phyloP scores from a whole-genome alignment of 2,797 vertebrate species.

The Lepus townsendii region DNA sequence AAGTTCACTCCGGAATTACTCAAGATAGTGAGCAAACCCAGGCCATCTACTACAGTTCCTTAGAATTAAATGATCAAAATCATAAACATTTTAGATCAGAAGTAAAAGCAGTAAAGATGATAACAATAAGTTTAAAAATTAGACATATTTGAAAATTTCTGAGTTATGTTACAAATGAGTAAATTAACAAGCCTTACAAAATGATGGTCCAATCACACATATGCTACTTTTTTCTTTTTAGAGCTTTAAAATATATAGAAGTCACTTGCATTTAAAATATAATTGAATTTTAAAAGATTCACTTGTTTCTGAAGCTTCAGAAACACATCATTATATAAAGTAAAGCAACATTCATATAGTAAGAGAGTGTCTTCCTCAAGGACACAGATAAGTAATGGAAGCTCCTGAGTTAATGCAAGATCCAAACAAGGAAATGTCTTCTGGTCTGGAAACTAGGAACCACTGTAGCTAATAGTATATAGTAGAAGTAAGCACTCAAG shows the following conservation, averaged over 20 bases:
- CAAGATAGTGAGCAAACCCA: not conserved
- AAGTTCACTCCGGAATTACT: not conserved
- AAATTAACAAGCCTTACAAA: constrained; percentile 38
- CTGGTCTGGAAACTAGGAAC: not conserved
- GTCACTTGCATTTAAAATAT: not conserved
- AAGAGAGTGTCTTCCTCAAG: not conserved
- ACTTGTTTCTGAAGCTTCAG: not conserved
- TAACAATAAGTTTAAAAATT: constrained; percentile 3
- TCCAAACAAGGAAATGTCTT: not conserved
- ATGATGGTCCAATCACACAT: not conserved
- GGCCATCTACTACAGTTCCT: not conserved
- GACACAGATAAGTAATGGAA: not conserved
- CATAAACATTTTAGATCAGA: not conserved
- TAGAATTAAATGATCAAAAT: constrained; percentile 1
- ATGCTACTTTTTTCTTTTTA: not conserved
- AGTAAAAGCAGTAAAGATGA: constrained; percentile 3
- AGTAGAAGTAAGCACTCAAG: not conserved
- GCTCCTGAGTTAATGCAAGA: not conserved
- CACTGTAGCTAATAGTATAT: not conserved
- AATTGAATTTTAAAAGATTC: constrained; percentile 4
- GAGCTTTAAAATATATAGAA: constrained; percentile 36
- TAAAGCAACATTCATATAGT: not conserved
- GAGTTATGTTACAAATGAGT: not conserved
- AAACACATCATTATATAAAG: constrained; percentile 30
- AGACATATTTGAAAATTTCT: not conserved